phyloP scores from a whole-genome alignment of 1,140 invertebrate species.

The Pygmarrhopalites habei region DNA sequence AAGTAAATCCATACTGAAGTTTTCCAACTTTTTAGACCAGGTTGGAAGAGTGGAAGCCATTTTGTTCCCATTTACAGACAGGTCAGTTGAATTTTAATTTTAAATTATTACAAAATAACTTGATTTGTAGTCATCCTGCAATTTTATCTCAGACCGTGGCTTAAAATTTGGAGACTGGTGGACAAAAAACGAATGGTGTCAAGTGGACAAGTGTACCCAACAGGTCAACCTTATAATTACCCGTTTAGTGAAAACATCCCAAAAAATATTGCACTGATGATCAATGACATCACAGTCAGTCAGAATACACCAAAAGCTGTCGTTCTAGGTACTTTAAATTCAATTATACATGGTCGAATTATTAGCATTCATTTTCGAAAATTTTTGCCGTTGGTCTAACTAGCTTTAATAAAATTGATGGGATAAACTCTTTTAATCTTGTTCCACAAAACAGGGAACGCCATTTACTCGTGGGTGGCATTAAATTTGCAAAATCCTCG shows the following conservation, averaged over 20 bases:
- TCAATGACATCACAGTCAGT: neutral
- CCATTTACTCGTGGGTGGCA: neutral
- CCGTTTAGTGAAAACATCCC: slow-evolving; percentile 25
- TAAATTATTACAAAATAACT: no score
- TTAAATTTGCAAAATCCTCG: slow-evolving; percentile 5
- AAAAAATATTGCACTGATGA: neutral
- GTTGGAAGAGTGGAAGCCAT: slow-evolving; percentile 12
- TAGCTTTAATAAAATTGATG: no score
- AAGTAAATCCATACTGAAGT: neutral
- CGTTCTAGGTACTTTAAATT: no score
- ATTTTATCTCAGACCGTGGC: slow-evolving; percentile 10
- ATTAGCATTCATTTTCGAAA: no score
- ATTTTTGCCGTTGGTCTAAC: no score
- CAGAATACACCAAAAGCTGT: no score
- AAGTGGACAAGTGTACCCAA: neutral
- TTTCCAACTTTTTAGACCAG: neutral
- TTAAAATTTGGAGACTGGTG: slow-evolving; percentile 14
- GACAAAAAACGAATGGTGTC: neutral
- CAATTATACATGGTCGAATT: no score
- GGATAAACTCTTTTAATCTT: no score
- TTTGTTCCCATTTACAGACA: slow-evolving; percentile 18
- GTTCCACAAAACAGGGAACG: neutral
- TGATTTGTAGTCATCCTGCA: no score
- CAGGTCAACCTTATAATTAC: slow-evolving; percentile 19
- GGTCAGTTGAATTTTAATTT: no score